Base-by-base conservation (phyloP, 2,888 invertebrate species). In the Pammene aurita region DNA sequence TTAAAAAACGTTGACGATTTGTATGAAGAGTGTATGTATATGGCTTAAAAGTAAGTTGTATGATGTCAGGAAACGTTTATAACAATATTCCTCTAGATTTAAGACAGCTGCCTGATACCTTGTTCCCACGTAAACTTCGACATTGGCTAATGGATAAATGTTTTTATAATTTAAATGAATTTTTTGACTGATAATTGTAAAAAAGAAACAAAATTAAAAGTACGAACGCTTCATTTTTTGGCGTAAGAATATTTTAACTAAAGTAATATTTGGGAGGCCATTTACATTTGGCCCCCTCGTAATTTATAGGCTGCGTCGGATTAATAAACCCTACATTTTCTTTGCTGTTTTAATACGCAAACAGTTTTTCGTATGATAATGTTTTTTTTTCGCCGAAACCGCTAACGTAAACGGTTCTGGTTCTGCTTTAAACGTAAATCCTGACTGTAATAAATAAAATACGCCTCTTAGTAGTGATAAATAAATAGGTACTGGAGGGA, bases 291-390 rank as follows among this genome's bases (percentile, higher is more conserved):
- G 48, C 55, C 48, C 57, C 44, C 58, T 38, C 58, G 46, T 60
- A 60, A 69, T 60, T 69, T 65, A 69, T 58, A 60, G 68, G 63
- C 10, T 34, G 57, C 56, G 55, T 11, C 62, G 69, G 69, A 69
- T 69, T 65, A 64, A 63, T 58, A 68, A 64, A 54, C 52, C 57
- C 50, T 38, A 63, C 11, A 54, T 64, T 68, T 64, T 68, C 63
- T 64, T 58, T 54, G 57, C 44, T 64, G 11, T 42, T 67, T 68
- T 68, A 58, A 58, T 64, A 63, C 56, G 62, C 42, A 63, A 57
- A 67, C 55, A 61, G 61, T 26, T 46, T 46, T 55, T 61, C 48
- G 11, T 56, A 41, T 41, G 26, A 5, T 46, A 48, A 48, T 34
- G 34, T 50, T 55, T 61, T 55, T 55, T 48, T 13, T 10, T 2